Evolutionary conservation across 2,797 vertebrate genomes (phyloP), one percentile per base, ranked within the genome.

Genomic region (Halcyon smyrnensis): DNA sequence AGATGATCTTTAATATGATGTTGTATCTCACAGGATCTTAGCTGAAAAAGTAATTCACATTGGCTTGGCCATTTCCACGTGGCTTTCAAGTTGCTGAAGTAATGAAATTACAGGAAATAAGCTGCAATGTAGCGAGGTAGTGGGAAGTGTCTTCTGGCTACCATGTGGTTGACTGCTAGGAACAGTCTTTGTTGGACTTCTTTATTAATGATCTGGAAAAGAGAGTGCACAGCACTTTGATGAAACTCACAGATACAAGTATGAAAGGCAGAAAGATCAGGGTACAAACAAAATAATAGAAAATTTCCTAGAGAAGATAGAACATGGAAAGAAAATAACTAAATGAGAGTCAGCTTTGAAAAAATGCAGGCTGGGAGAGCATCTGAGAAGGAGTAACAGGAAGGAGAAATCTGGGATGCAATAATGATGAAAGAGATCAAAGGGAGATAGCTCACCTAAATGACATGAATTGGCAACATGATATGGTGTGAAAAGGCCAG

Each of bases 151-250:
- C 71, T 96, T 79, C 91, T 97, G 92, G 92, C 69, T 93, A 86
- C 86, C 93, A 76, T 60, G 87, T 95, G 84, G 87, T 92, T 79
- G 85, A 87, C 65, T 94, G 75, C 93, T 96, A 94, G 64, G 36
- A 95, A 89, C 71, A 88, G n/a, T 88, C 80, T 93, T 87, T 96
- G 76, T 76, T 11, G 5, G 87, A 86, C 51, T 95, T 36, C 85
- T 90, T 81, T 93, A 95, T 96, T 97, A 97, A 96, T 92, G 89
- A 96, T 91, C 89, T 96, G 87, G 91, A 97, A 97, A 90, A 95
- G 16, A 62, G 59, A 96, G 57, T 88, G 51, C 83, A 85, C 90
- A 94, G 53, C 65, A 71, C 89, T 96, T 93, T 95, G 95, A 97
- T 97, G 93, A 96, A 95, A 94, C 65, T 95, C 89, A 86, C 65